Conservation (phyloP, 2,113 vertebrate genomes). For the Hypomesus transpacificus region DNA sequence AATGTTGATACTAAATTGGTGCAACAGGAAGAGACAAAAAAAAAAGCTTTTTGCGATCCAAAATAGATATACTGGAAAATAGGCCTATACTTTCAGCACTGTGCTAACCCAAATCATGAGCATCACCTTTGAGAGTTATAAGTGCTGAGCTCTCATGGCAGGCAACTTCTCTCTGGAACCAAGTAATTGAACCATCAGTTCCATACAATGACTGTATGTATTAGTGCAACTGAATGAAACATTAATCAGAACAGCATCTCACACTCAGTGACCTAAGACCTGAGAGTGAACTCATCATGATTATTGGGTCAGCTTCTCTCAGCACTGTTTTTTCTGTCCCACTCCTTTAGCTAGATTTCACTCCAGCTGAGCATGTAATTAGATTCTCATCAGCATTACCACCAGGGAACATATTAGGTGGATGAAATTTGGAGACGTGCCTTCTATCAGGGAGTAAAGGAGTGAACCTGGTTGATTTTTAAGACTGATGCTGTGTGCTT, state of each 20-base stretch:
- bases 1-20: slow-evolving; percentile 23
- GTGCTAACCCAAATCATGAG: too few species aligned
- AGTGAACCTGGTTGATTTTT: too few species aligned
- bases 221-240: too few species aligned
- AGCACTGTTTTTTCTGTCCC: slow-evolving; percentile 39
- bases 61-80: too few species aligned
- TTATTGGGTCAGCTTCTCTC: neutral
- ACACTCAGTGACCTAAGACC: neutral
- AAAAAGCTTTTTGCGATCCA: slow-evolving; percentile 5
- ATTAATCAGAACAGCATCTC: neutral
- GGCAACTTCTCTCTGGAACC: too few species aligned
- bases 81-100: neutral
- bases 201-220: too few species aligned
- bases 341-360: too few species aligned
- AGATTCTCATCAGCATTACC: slow-evolving; percentile 62
- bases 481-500: too few species aligned
- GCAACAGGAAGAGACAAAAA: slow-evolving; percentile 15
- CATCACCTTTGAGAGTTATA: too few species aligned
- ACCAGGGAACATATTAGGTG: slow-evolving; percentile 54
- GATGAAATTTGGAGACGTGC: slow-evolving; percentile 36
- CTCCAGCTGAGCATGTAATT: slow-evolving; percentile 63
- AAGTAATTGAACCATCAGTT: too few species aligned
- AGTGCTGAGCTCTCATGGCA: too few species aligned
- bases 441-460: slow-evolving; percentile 13
- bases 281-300: neutral